Evolutionary conservation across 2,797 vertebrate species (phyloP).

Genomic region (Alcedo quadribrachys): DNA sequence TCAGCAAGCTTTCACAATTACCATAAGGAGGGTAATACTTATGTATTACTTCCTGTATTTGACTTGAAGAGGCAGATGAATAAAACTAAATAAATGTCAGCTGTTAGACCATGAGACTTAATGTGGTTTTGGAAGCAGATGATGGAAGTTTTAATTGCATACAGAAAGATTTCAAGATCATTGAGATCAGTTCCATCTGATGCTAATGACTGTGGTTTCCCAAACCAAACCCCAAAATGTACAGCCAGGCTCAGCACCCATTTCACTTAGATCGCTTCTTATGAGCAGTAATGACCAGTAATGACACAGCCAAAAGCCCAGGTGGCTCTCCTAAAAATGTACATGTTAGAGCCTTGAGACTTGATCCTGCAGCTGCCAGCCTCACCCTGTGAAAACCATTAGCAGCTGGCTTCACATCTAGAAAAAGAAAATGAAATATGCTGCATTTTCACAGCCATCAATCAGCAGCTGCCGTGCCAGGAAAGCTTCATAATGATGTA

Average conservation of each 20-base stretch:
- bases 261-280: not conserved
- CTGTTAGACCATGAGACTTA: not conserved
- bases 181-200: not conserved
- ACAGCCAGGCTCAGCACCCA: not conserved
- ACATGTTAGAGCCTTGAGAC: slow-evolving; percentile 6
- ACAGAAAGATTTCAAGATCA: not conserved
- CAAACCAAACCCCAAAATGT: not conserved
- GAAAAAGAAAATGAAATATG: slow-evolving; percentile 59
- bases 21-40: not conserved
- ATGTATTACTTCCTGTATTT: not conserved
- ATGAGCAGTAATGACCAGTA: not conserved
- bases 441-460: slow-evolving; percentile 60
- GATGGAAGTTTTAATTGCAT: not conserved
- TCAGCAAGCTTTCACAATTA: not conserved
- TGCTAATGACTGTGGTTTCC: not conserved
- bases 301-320: slow-evolving; percentile 29
- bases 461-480: slow-evolving; percentile 41
- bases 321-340: not conserved
- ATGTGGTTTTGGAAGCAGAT: not conserved
- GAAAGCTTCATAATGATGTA: slow-evolving; percentile 41
- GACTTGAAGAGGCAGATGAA: not conserved
- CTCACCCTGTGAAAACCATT: slow-evolving; percentile 45
- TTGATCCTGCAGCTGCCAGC: slow-evolving; percentile 49
- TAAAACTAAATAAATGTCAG: not conserved
- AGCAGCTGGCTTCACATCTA: slow-evolving; percentile 47